Conservation (phyloP, 2,113 vertebrate genomes). For the Stomatorhinus ivindoensis region DNA sequence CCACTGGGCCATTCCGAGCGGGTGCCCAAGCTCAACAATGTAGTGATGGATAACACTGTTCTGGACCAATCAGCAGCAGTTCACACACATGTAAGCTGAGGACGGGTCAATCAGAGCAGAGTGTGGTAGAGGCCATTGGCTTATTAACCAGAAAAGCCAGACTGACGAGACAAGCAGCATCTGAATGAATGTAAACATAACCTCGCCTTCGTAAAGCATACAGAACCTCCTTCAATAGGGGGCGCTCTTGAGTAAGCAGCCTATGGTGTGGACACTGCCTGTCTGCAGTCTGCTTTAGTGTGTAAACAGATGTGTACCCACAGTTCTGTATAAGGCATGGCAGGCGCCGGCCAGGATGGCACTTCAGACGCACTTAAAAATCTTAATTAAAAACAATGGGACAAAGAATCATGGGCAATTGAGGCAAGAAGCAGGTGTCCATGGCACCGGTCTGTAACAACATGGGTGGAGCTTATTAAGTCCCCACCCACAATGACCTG, state of each 20-base stretch:
- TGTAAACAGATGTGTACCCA: not conserved
- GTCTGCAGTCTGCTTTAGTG: not conserved
- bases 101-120: not conserved
- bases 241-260: not conserved
- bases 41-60: not conserved
- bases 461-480: not conserved
- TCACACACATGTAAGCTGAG: not conserved
- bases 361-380: not conserved
- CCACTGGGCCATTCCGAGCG: not conserved
- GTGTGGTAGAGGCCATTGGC: not conserved
- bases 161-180: slow-evolving; percentile 1
- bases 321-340: not conserved
- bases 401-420: not conserved
- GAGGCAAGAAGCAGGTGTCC: not conserved
- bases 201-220: not conserved
- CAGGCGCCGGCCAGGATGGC: not conserved
- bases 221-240: not conserved
- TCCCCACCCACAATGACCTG: not conserved
- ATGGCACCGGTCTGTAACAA: not conserved
- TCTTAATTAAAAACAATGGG: not conserved
- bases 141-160: not conserved
- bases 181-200: not conserved
- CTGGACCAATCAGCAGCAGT: not conserved
- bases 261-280: not conserved
- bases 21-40: not conserved